A percentile compares a stretch with the other conserved stretches of the same genome.
Evolutionary conservation across 2,797 vertebrate species (phyloP).

Genomic region (Alauda arvensis): DNA sequence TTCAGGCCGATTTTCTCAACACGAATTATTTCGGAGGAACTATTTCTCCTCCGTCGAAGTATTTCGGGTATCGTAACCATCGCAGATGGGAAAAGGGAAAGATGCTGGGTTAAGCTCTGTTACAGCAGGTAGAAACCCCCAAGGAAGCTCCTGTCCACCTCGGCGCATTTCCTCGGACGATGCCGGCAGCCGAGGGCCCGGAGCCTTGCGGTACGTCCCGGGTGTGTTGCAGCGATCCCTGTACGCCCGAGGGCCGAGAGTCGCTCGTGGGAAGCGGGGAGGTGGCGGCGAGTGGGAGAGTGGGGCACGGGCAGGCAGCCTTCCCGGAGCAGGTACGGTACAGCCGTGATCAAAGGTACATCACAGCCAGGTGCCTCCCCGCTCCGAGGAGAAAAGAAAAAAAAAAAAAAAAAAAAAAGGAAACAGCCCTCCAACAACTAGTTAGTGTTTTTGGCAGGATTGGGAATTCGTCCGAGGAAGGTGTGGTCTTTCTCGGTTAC

Average conservation of each 20-base stretch:
- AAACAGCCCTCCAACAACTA: background rate
- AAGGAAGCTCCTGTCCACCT: background rate
- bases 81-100: background rate
- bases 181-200: background rate
- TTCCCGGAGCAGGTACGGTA: background rate
- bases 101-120: background rate
- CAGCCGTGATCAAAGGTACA: background rate
- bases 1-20: background rate
- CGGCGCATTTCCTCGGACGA: background rate
- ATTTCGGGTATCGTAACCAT: background rate
- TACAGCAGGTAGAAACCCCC: background rate
- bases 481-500: slow-evolving; percentile 24
- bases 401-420: background rate
- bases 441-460: background rate
- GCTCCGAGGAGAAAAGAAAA: background rate
- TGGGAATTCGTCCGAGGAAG: background rate
- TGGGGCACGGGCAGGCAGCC: background rate
- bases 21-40: background rate
- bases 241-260: background rate
- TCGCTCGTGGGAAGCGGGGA: background rate
- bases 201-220: background rate
- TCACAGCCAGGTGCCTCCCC: background rate
- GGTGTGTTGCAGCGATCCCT: background rate
- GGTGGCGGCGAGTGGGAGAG: background rate
- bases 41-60: background rate